These are phyloP conservation scores for Folsomia manolachei DNA, from an alignment of 2,888 invertebrate species.

Conservation along the genomic window DNA sequence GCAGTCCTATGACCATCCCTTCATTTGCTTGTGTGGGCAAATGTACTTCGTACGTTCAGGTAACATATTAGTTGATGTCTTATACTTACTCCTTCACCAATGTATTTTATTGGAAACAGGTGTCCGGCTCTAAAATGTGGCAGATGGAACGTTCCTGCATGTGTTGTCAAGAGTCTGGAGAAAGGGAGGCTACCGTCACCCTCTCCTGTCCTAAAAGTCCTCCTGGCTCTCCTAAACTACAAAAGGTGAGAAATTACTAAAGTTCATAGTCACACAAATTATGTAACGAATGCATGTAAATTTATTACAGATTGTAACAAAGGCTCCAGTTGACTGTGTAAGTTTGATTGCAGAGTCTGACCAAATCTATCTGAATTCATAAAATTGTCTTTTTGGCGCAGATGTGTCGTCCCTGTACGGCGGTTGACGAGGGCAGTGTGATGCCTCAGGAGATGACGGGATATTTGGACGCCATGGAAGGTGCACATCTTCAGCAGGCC, in stretches of 20 bases:
- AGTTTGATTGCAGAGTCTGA: not conserved
- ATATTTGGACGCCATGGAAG: not conserved
- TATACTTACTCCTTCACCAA: not conserved
- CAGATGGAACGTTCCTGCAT: conserved; percentile 93
- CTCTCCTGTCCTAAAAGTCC: conserved; percentile 86
- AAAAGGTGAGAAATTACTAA: conserved; percentile 63
- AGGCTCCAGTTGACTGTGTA: conserved; percentile 67
- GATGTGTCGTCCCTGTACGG: conserved; percentile 90
- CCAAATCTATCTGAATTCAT: too few relatives aligned
- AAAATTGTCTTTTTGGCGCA: too few relatives aligned
- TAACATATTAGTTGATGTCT: conserved; percentile 53
- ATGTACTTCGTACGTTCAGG: conserved; percentile 89
- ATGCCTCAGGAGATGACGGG: conserved; percentile 81
- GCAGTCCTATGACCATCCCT: conserved; percentile 87
- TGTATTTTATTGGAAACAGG: conserved; percentile 58
- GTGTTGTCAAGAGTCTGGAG: conserved; percentile 92
- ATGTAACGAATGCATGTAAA: not conserved
- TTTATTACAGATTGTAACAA: conserved; percentile 72
- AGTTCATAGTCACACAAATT: not conserved
- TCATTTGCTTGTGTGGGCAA: conserved; percentile 89
- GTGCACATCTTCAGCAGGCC: not conserved
- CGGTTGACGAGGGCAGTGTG: conserved; percentile 80
- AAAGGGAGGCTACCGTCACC: conserved; percentile 83
- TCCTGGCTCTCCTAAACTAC: conserved; percentile 77
- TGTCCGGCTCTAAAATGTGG: conserved; percentile 92